Conservation (phyloP, 2,888 invertebrate genomes). For the Chorisops tibialis region DNA sequence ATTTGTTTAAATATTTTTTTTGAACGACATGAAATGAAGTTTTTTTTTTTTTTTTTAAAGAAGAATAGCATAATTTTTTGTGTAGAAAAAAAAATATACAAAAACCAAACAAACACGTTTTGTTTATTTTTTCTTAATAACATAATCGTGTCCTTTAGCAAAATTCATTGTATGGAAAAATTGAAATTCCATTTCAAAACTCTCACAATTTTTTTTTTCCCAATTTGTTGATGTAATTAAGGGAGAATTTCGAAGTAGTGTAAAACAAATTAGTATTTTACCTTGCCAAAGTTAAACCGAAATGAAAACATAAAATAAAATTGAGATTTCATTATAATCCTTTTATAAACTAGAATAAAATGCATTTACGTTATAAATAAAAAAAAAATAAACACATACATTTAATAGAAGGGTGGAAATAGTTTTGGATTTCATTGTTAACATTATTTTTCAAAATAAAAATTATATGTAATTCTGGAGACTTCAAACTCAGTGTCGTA, state of each 20-base stretch:
- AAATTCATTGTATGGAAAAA: neutral
- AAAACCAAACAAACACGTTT: conserved; percentile 6
- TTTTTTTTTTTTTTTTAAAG: neutral
- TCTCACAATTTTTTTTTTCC: too few species aligned
- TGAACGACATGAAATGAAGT: neutral
- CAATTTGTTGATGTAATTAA: too few species aligned
- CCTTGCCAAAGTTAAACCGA: conserved; percentile 21
- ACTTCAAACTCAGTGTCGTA: too few species aligned
- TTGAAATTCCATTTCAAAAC: neutral
- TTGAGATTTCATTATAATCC: conserved; percentile 8
- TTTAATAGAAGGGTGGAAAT: neutral
- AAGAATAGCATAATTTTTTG: conserved; percentile 7
- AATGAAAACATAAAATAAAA: conserved; percentile 3
- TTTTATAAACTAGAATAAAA: conserved; percentile 1
- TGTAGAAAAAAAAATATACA: too few species aligned
- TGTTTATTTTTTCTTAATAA: neutral
- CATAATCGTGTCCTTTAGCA: too few species aligned
- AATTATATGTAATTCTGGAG: too few species aligned
- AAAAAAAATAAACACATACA: neutral
- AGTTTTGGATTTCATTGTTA: neutral
- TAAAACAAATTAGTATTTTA: conserved; percentile 19
- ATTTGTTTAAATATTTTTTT: conserved; percentile 5
- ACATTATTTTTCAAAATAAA: neutral
- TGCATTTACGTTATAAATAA: conserved; percentile 20
- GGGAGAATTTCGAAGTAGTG: conserved; percentile 1